phyloP scores from a whole-genome alignment of 1,140 invertebrate genomes.

The Phenacoccus solenopsis region DNA sequence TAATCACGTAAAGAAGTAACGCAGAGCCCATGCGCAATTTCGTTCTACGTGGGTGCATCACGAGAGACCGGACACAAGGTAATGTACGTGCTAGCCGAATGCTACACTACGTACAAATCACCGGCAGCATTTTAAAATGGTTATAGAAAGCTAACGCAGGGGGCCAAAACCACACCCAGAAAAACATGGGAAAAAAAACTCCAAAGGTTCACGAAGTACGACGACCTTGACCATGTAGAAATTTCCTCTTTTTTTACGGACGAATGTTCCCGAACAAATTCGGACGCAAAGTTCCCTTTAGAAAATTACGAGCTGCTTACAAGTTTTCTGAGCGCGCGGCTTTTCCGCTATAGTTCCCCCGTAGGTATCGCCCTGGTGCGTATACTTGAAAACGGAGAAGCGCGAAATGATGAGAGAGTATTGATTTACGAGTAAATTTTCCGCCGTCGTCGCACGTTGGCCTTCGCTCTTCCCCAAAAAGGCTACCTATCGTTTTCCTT shows the following conservation, averaged over 20 bases:
- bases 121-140: not conserved
- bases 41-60: conserved; percentile 5
- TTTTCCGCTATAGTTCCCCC: not conserved
- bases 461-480: not conserved
- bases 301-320: not conserved
- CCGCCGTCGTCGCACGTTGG: not conserved
- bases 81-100: not conserved
- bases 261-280: too few species aligned
- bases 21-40: conserved; percentile 8
- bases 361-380: too few species aligned
- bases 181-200: too few species aligned
- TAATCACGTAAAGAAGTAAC: conserved; percentile 8
- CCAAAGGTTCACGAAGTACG: too few species aligned
- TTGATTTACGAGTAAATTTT: not conserved
- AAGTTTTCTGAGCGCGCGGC: not conserved
- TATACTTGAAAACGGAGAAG: not conserved
- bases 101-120: not conserved
- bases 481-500: not conserved
- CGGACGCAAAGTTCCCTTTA: not conserved
- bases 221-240: too few species aligned
- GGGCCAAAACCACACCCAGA: too few species aligned
- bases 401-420: not conserved
- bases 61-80: not conserved
- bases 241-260: not conserved
- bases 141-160: not conserved